phyloP scores from a whole-genome alignment of 53 echinoderm and acorn worm genomes.

The Holothuria leucospilota region DNA sequence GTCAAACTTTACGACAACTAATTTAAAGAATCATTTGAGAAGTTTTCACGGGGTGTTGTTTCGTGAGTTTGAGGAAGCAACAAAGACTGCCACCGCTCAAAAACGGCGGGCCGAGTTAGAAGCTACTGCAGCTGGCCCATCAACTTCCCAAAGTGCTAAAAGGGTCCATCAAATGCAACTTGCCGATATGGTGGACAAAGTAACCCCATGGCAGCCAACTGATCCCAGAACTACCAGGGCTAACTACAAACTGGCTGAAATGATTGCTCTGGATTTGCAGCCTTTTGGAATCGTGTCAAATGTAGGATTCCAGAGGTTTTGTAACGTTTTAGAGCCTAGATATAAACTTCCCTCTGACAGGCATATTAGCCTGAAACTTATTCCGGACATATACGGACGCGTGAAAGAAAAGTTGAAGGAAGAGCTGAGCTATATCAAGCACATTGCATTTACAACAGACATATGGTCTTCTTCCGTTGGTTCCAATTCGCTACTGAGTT shows the following conservation, averaged over 20 bases:
- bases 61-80: neutral
- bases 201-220: neutral
- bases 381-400: too few relatives aligned
- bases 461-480: constrained; percentile 36
- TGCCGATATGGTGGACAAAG: too few relatives aligned
- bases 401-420: too few relatives aligned
- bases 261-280: constrained; percentile 50
- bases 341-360: constrained; percentile 24
- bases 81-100: neutral
- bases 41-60: neutral
- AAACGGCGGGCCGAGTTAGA: constrained; percentile 21
- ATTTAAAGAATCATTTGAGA: constrained; percentile 25
- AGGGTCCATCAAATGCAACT: too few relatives aligned
- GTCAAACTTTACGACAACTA: constrained; percentile 22
- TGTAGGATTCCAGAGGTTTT: constrained; percentile 50
- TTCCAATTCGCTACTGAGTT: constrained; percentile 30
- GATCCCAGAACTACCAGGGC: neutral
- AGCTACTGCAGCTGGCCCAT: constrained; percentile 12
- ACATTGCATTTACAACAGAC: constrained; percentile 45
- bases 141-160: neutral
- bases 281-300: constrained; percentile 23
- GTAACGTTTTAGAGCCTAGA: constrained; percentile 20
- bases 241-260: constrained; percentile 24
- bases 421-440: too few relatives aligned
- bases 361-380: too few relatives aligned